Percentiles rank a stretch among this genome's conserved stretches.
These are phyloP conservation scores for Gortyna flavago DNA, from an alignment of 2,888 invertebrate genomes.

Conservation along the genomic window DNA sequence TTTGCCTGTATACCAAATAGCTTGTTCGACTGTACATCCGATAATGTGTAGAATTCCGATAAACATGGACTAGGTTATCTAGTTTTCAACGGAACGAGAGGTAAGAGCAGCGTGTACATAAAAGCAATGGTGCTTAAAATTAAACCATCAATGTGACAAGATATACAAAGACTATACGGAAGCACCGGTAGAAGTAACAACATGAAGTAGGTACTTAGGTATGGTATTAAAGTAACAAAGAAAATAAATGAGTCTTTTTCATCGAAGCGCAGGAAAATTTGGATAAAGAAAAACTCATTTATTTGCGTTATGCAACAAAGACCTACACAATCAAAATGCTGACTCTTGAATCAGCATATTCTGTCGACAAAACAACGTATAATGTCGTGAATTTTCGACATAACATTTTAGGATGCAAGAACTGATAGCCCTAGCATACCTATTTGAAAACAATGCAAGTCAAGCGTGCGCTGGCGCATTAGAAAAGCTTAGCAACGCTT, in stretches of 20 bases:
- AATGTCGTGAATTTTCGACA: not conserved
- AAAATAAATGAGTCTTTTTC: not conserved
- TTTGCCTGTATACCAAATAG: too few species aligned
- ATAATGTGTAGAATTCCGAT: not conserved
- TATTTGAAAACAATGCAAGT: constrained; percentile 59
- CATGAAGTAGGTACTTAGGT: not conserved
- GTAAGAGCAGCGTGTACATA: not conserved
- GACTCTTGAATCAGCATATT: constrained; percentile 1
- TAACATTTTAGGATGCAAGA: not conserved
- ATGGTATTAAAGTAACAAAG: constrained; percentile 7
- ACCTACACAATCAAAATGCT: not conserved
- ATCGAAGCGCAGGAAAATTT: not conserved
- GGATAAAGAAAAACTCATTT: not conserved
- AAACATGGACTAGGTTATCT: not conserved
- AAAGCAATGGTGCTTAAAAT: not conserved
- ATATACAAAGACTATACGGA: not conserved
- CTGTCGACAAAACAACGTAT: not conserved
- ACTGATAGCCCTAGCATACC: constrained; percentile 54
- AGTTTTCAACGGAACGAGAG: not conserved
- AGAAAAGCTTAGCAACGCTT: constrained; percentile 42
- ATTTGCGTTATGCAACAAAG: constrained; percentile 21
- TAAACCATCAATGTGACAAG: not conserved
- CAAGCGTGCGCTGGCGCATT: constrained; percentile 52
- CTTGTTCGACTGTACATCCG: too few species aligned
- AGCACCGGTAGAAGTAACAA: not conserved